Conservation (phyloP, 1,140 invertebrate species). For the Apis florea region DNA sequence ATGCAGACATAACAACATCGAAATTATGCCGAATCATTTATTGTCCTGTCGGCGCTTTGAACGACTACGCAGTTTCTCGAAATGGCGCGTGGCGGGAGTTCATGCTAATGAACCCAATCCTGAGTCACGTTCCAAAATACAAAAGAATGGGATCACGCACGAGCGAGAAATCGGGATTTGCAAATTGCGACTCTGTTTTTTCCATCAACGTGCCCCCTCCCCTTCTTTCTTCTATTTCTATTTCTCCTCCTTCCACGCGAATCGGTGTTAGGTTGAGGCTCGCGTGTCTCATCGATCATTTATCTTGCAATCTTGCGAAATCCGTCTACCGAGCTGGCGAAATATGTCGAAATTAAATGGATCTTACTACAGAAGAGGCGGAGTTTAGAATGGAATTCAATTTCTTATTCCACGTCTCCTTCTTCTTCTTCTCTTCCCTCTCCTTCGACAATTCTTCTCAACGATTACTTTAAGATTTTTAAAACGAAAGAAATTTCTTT, state of each 20-base stretch:
- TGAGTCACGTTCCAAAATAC: constrained; percentile 58
- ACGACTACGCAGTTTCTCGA: constrained; percentile 25
- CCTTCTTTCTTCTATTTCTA: not conserved
- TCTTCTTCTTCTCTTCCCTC: too few relatives aligned
- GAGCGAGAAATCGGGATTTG: constrained; percentile 34
- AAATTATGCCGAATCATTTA: constrained; percentile 42
- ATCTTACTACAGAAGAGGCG: not conserved
- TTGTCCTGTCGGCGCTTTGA: constrained; percentile 1
- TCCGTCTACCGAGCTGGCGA: not conserved
- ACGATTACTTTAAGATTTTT: too few relatives aligned
- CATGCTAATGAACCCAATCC: constrained; percentile 59
- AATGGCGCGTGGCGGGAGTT: constrained; percentile 31
- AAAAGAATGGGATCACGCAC: constrained; percentile 23
- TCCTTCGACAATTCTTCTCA: too few relatives aligned
- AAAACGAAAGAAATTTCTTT: too few relatives aligned
- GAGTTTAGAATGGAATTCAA: not conserved
- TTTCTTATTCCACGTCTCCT: too few relatives aligned
- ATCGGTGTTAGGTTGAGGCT: too few relatives aligned
- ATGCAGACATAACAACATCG: constrained; percentile 3
- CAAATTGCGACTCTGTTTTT: constrained; percentile 45
- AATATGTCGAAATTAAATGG: not conserved
- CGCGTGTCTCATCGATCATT: not conserved
- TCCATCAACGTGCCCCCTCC: not conserved
- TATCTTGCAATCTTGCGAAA: not conserved
- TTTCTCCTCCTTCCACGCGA: not conserved